Evolutionary conservation across 2,113 vertebrate genomes (phyloP), one percentile per base, ranked within the genome.

Genomic region (Daboia siamensis): DNA sequence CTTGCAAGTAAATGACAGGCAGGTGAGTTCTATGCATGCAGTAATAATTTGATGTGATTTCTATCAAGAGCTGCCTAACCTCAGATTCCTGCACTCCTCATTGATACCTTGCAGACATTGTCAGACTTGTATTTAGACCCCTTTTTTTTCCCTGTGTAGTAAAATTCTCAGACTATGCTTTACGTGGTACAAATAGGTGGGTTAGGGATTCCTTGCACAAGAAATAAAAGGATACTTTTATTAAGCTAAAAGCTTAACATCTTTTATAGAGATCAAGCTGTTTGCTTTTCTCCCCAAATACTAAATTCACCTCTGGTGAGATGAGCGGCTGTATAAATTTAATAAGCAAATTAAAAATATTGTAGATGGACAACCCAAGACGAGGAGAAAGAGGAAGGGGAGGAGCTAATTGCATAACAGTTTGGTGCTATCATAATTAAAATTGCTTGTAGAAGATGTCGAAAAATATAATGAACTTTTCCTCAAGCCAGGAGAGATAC

Each of bases 11-110:
- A 96, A 96, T 97, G 97, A 97, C 26, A n/a, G 3, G 39, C 97
- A 98, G 97, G 98, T 98, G 90, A 95, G 97, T 98, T 52, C 89
- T 54, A 1, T 21, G 57, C 90, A 91, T 93, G 0, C 93, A 91
- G 93, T 90, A 64, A 44, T 46, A 3, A 69, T 92, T 88, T 93
- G 46, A 90, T 54, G 84, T 94, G 92, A 23, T 93, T 48, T 0
- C 24, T 51, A 13, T 74, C 84, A 84, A 64, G 90, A 90, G 4
- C 33, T 91, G 89, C 59, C 86, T 11, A 1, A 64, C 29, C n/a
- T 33, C 54, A 5, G 13, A 39, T 3, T 80, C 26, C 33, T 11
- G 88, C 87, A 91, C 29, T 94, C 4, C 0, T 94, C 59, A 91
- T 93, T 10, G 52, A 23, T 88, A 52, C 89, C 88, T 90, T 92